Evolutionary conservation across 2,888 invertebrate genomes (phyloP).

Genomic region (Notodonta dromedarius): DNA sequence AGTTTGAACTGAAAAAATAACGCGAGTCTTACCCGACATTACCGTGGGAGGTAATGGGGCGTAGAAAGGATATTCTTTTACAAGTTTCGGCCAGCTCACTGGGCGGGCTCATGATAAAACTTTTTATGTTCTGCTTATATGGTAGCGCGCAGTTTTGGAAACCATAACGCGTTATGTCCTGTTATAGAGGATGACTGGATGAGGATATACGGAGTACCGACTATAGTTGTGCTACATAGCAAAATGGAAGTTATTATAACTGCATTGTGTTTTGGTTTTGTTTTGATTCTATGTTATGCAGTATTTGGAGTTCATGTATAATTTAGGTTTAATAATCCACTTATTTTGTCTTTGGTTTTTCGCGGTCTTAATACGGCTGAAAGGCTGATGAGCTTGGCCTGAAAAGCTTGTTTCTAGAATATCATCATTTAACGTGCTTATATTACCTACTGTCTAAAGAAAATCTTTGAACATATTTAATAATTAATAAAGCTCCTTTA

Average conservation of each 20-base stretch:
- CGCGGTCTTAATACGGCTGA: too few relatives aligned
- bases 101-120: slow-evolving; percentile 71
- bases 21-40: slow-evolving; percentile 41
- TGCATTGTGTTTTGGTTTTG: slow-evolving; percentile 16
- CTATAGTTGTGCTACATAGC: background rate
- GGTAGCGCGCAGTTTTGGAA: slow-evolving; percentile 64
- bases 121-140: slow-evolving; percentile 78
- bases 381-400: too few relatives aligned
- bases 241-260: slow-evolving; percentile 12
- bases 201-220: slow-evolving; percentile 24
- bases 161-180: slow-evolving; percentile 53
- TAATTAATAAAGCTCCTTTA: too few relatives aligned
- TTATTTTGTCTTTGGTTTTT: too few relatives aligned
- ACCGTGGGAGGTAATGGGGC: slow-evolving; percentile 67
- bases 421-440: too few relatives aligned
- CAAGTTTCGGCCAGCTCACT: slow-evolving; percentile 64
- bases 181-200: slow-evolving; percentile 26
- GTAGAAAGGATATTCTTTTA: slow-evolving; percentile 69
- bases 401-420: too few relatives aligned
- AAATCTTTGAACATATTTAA: too few relatives aligned
- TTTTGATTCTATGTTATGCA: background rate
- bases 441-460: too few relatives aligned
- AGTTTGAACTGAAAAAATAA: slow-evolving; percentile 47
- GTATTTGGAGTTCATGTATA: too few relatives aligned
- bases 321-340: too few relatives aligned